A percentile compares a stretch with the other conserved stretches of the same genome.
phyloP scores from a whole-genome alignment of 2,113 vertebrate species.

The Plotosus lineatus region DNA sequence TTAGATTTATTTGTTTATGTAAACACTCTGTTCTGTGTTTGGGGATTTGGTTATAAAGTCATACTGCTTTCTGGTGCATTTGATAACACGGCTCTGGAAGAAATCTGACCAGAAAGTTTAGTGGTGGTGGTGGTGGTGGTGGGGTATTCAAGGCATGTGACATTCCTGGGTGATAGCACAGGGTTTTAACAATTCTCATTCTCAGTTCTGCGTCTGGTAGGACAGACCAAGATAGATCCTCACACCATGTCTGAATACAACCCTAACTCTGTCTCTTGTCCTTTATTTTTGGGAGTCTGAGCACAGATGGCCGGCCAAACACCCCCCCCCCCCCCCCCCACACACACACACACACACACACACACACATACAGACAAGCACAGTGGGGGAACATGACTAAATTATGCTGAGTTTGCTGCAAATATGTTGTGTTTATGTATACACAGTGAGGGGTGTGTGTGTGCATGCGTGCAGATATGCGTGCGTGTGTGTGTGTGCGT shows the following conservation, averaged over 20 bases:
- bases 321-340: neutral
- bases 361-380: neutral
- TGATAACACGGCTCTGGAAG: no score
- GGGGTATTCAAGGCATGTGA: no score
- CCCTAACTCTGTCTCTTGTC: neutral
- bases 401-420: conserved; percentile 4
- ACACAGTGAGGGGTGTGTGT: neutral
- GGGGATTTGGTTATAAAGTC: no score
- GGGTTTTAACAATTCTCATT: no score
- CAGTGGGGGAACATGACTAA: neutral
- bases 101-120: no score
- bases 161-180: no score
- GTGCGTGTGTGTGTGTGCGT: neutral
- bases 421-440: conserved; percentile 1
- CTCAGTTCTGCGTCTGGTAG: neutral
- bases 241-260: neutral
- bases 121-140: no score
- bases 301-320: neutral
- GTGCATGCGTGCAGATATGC: neutral
- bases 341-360: neutral
- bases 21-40: no score
- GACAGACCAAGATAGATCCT: neutral
- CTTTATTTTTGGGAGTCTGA: neutral
- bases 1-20: no score
- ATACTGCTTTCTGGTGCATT: no score